Percentiles rank a stretch among this genome's conserved stretches.
Conservation (phyloP, 2,888 invertebrate genomes). For the Nomada fucata region DNA sequence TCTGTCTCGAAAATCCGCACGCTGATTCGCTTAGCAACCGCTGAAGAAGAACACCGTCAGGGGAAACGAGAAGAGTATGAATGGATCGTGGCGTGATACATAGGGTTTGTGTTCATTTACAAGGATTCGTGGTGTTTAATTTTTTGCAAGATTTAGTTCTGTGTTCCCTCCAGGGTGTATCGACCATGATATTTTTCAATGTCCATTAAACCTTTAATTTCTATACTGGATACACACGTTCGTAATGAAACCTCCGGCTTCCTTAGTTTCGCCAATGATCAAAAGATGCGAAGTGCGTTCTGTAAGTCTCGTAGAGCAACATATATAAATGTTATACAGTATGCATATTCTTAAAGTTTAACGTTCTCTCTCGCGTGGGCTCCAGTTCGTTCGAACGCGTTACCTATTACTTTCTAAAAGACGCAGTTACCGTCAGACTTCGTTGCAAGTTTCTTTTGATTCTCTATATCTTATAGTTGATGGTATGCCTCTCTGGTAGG, state of each 20-base stretch:
- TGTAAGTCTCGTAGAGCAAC: slow-evolving; percentile 1
- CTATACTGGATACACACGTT: slow-evolving; percentile 5
- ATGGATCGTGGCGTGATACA: background rate
- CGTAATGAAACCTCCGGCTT: background rate
- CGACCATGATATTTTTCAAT: slow-evolving; percentile 31
- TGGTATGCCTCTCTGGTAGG: slow-evolving; percentile 21
- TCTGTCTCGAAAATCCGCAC: slow-evolving; percentile 16
- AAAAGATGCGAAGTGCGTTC: slow-evolving; percentile 11
- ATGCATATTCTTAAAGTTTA: too few relatives aligned
- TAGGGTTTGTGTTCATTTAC: slow-evolving; percentile 7
- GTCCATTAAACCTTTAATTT: slow-evolving; percentile 26
- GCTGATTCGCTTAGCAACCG: slow-evolving; percentile 1
- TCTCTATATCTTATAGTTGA: slow-evolving; percentile 18
- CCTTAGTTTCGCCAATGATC: background rate
- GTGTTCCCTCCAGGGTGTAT: background rate
- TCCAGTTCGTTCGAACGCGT: slow-evolving; percentile 14
- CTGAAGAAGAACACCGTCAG: slow-evolving; percentile 10
- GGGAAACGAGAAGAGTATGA: background rate
- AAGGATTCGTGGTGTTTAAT: background rate
- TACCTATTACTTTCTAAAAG: slow-evolving; percentile 46
- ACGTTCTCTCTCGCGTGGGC: slow-evolving; percentile 7
- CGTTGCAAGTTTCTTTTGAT: slow-evolving; percentile 54
- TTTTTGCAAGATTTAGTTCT: background rate
- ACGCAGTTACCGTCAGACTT: slow-evolving; percentile 42
- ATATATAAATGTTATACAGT: too few relatives aligned